Conservation (phyloP, 1,140 invertebrate genomes). For the Pissodes strobi region DNA sequence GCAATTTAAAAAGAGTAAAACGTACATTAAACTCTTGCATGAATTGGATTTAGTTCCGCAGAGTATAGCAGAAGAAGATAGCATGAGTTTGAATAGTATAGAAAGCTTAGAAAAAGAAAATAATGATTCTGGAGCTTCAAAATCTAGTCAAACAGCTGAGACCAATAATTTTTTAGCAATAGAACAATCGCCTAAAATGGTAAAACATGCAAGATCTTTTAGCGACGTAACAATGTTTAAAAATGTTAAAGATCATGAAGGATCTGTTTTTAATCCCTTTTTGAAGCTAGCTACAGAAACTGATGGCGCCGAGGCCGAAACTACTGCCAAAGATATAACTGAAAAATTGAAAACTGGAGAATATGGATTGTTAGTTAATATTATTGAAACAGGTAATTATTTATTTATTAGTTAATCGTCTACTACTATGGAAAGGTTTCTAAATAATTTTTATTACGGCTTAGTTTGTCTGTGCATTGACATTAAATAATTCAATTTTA, state of each 20-base stretch:
- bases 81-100: conserved; percentile 58
- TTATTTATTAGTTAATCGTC: not conserved
- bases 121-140: not conserved
- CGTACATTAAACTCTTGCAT: conserved; percentile 75
- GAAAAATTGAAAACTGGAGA: conserved; percentile 63
- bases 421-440: not conserved
- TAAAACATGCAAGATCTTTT: conserved; percentile 49
- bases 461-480: no score
- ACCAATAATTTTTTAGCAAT: conserved; percentile 29
- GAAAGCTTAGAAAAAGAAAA: conserved; percentile 43
- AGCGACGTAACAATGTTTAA: conserved; percentile 49
- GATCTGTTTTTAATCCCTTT: conserved; percentile 2
- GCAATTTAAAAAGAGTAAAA: conserved; percentile 69
- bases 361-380: conserved; percentile 66
- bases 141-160: conserved; percentile 19
- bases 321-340: not conserved
- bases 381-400: conserved; percentile 69
- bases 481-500: conserved; percentile 1
- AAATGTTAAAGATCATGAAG: not conserved
- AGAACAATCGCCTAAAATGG: conserved; percentile 53
- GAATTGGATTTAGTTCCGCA: conserved; percentile 76
- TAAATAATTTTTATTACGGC: not conserved
- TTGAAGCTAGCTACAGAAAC: conserved; percentile 14
- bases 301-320: not conserved
- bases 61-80: conserved; percentile 61